phyloP scores from a whole-genome alignment of 2,888 invertebrate species.

The Ectemnius lituratus region DNA sequence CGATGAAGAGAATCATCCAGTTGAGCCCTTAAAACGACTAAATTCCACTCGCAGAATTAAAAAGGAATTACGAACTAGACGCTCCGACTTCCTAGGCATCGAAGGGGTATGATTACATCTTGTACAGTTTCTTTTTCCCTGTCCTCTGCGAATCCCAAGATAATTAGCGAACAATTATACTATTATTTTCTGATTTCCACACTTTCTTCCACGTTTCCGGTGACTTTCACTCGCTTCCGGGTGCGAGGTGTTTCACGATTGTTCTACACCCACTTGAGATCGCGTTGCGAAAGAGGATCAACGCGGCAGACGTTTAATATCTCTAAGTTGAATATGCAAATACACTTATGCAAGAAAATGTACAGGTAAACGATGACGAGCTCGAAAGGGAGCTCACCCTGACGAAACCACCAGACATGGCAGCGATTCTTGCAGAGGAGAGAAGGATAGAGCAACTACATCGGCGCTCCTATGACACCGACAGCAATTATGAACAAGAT shows the following conservation, averaged over 20 bases:
- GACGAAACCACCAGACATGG: slow-evolving; percentile 89
- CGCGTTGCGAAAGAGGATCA: slow-evolving; percentile 35
- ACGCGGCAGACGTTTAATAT: slow-evolving; percentile 37
- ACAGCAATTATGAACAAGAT: slow-evolving; percentile 79
- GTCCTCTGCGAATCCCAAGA: slow-evolving; percentile 2
- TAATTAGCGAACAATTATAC: not conserved
- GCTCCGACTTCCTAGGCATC: slow-evolving; percentile 91
- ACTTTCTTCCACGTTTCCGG: slow-evolving; percentile 28
- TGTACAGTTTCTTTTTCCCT: not conserved
- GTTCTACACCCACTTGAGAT: slow-evolving; percentile 34
- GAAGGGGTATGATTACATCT: slow-evolving; percentile 80
- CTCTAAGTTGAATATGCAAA: slow-evolving; percentile 44
- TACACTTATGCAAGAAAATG: slow-evolving; percentile 40
- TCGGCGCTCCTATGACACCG: slow-evolving; percentile 86
- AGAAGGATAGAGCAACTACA: slow-evolving; percentile 88
- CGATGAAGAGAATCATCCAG: slow-evolving; percentile 76
- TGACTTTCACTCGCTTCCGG: slow-evolving; percentile 50
- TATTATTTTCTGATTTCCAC: slow-evolving; percentile 40
- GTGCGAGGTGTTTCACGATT: slow-evolving; percentile 26
- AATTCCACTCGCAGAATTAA: slow-evolving; percentile 92
- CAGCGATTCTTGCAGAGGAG: slow-evolving; percentile 88
- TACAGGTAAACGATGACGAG: slow-evolving; percentile 83
- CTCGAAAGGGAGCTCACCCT: slow-evolving; percentile 84
- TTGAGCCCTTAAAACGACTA: slow-evolving; percentile 84
- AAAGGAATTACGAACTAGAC: slow-evolving; percentile 90